Conservation (phyloP, 2,888 invertebrate genomes). For the Anorthoa munda region DNA sequence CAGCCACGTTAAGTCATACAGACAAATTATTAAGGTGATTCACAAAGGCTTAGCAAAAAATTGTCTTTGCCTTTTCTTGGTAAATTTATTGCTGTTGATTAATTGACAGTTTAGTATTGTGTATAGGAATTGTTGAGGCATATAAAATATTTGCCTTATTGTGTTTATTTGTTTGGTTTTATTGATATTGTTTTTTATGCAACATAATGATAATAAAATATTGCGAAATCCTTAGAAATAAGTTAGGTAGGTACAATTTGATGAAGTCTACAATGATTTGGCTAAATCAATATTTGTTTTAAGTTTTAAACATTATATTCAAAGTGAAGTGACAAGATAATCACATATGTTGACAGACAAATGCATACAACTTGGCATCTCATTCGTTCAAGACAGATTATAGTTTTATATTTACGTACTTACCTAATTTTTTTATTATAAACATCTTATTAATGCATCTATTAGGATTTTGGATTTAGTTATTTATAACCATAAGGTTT, state of each 20-base stretch:
- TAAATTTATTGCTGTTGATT: conserved; percentile 35
- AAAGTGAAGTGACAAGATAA: conserved; percentile 8
- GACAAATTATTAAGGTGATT: conserved; percentile 42
- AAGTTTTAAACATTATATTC: not conserved
- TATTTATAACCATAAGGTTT: conserved; percentile 17
- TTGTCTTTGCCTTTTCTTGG: conserved; percentile 22
- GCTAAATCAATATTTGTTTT: not conserved
- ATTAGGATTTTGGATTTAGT: not conserved
- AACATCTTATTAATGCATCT: conserved; percentile 12
- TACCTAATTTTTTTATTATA: not conserved
- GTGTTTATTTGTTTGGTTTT: not conserved
- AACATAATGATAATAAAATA: no score
- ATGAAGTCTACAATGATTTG: not conserved
- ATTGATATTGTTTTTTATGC: not conserved
- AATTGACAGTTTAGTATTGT: conserved; percentile 13
- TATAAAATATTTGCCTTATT: not conserved
- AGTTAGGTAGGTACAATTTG: no score
- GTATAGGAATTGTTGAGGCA: not conserved
- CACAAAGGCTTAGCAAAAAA: conserved; percentile 33
- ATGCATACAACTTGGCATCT: conserved; percentile 1
- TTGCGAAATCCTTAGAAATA: not conserved
- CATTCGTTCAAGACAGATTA: not conserved
- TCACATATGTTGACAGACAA: conserved; percentile 3
- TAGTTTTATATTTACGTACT: not conserved
- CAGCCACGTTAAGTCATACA: conserved; percentile 41